Base-by-base conservation (phyloP, 2,113 vertebrate species). In the Eleginops maclovinus region DNA sequence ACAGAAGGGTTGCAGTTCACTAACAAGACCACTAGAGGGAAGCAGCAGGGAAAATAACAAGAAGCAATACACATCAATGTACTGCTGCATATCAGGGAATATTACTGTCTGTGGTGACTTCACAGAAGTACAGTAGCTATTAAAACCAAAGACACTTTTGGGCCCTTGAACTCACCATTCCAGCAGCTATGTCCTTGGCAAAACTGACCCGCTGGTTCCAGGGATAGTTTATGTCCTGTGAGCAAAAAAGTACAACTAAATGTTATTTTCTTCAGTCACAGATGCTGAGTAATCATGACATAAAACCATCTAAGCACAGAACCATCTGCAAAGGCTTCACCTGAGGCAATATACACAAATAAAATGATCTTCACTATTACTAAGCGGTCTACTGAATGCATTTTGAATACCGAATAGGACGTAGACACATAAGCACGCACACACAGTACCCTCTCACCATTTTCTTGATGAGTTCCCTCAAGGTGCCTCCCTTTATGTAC, bases 131-230 rank as follows among this genome's bases (percentile, higher is more conserved):
- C 24, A 7, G 1, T 31, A 44, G 36, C 62, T 21, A 31, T 3
- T 44, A 56, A 2, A 72, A 13, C 12, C 4, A 36, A 1, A 21
- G 17, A 3, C 19, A 22, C 19, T 21, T 64, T 28, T 47, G 0
- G 0, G 14, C 62, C 28, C 66, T 49, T 88, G 21, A 79, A 92
- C 94, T 94, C 87, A 98, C 98, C 98, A 99, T 99, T 40, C 98
- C 98, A 0, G 97, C 95, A 0, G 98, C 96, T 0, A 99, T 99
- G 88, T 99, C 98, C 86, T 97, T 98, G 72, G 96, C 98, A 9
- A 99, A 98, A 93, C 97, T 97, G 85, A 99, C 98, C 53, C 98
- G 91, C 92, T 96, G 95, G 81, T 95, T 97, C 98, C 98, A 99
- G 0, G 98, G 97, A 87, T 96, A 98, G 83, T 95, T 96, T 78